phyloP scores from a whole-genome alignment of 1,140 invertebrate genomes.

The Cotesia chilonis region DNA sequence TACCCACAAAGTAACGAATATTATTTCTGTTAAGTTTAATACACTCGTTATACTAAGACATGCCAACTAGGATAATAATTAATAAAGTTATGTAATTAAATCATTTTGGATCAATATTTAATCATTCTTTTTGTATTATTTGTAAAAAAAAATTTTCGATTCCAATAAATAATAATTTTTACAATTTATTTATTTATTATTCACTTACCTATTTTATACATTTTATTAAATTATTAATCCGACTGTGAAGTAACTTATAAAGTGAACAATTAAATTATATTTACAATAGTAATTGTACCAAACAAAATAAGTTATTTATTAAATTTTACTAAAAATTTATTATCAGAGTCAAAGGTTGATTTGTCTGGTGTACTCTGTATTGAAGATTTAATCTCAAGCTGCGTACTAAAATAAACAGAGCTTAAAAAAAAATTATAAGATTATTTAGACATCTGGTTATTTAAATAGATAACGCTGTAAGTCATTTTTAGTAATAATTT shows the following conservation, averaged over 20 bases:
- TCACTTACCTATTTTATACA: too few relatives aligned
- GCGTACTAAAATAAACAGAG: too few relatives aligned
- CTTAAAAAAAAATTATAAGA: background rate
- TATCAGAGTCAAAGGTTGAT: background rate
- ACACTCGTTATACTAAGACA: too few relatives aligned
- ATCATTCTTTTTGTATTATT: background rate
- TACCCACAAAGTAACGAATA: too few relatives aligned
- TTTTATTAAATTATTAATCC: background rate
- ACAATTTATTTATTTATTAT: background rate
- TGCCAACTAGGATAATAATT: too few relatives aligned
- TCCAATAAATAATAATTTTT: conserved; percentile 3
- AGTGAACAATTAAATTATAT: too few relatives aligned
- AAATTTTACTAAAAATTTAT: background rate
- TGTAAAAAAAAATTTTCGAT: conserved; percentile 5
- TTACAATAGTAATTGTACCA: too few relatives aligned
- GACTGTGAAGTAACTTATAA: too few relatives aligned
- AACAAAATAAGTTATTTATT: too few relatives aligned
- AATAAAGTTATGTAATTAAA: background rate
- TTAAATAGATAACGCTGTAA: background rate
- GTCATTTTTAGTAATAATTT: conserved; percentile 4
- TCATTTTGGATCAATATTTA: background rate
- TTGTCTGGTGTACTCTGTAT: too few relatives aligned
- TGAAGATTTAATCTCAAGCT: background rate
- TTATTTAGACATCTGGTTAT: conserved; percentile 12
- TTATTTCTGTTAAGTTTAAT: too few relatives aligned